Conservation (phyloP, 35 echinoderm and acorn worm species). For the Acanthaster planci region DNA sequence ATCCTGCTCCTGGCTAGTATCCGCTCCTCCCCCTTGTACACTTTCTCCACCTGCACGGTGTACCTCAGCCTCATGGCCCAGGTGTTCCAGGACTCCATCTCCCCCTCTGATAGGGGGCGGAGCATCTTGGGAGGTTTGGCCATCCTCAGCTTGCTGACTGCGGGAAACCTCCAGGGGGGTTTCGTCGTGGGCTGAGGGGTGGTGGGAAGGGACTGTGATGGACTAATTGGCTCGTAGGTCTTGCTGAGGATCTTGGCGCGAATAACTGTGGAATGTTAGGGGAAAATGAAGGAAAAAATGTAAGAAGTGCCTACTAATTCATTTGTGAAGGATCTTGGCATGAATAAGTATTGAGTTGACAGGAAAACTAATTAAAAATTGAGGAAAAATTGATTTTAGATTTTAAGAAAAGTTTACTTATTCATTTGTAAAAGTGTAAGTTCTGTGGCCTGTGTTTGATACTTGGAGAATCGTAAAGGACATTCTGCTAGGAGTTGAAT, state of each 20-base stretch:
- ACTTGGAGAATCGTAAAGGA: no score
- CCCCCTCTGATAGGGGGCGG: background rate
- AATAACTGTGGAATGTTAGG: no score
- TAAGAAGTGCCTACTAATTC: background rate
- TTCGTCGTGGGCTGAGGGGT: slow-evolving; percentile 36
- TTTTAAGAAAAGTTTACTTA: no score
- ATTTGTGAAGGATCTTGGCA: no score
- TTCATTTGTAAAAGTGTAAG: no score
- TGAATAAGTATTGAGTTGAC: no score
- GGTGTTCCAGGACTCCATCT: slow-evolving; percentile 29
- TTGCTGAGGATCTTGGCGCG: slow-evolving; percentile 49
- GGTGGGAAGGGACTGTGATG: slow-evolving; percentile 15
- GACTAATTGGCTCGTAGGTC: slow-evolving; percentile 46
- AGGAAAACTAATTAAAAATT: no score
- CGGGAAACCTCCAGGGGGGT: slow-evolving; percentile 28
- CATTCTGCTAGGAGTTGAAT: no score
- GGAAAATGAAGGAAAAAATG: background rate
- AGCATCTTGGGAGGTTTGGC: slow-evolving; percentile 39
- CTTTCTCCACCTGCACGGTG: slow-evolving; percentile 54
- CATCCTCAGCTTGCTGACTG: slow-evolving; percentile 32
- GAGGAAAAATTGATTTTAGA: no score
- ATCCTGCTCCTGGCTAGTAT: slow-evolving; percentile 38
- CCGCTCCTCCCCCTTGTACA: slow-evolving; percentile 66
- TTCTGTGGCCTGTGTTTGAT: no score
- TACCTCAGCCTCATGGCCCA: slow-evolving; percentile 52